Conservation (phyloP, 2,797 vertebrate genomes). For the Ficedula albicollis region DNA sequence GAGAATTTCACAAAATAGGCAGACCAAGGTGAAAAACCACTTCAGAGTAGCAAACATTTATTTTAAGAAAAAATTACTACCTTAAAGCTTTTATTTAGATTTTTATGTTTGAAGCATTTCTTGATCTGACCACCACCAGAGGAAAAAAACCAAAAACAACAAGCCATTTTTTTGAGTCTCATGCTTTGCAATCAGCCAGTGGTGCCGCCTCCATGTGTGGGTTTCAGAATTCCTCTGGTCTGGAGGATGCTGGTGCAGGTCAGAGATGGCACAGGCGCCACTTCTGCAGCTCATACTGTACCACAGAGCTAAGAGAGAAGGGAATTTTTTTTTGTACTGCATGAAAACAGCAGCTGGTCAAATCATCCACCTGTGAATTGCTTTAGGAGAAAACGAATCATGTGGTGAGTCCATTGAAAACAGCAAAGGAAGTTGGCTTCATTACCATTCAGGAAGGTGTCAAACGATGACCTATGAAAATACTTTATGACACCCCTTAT, state of each 20-base stretch:
- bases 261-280: background rate
- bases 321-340: background rate
- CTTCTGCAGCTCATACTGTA: background rate
- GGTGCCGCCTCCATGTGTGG: accelerated
- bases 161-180: background rate
- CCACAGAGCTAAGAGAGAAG: background rate
- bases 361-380: background rate
- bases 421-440: background rate
- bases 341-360: background rate
- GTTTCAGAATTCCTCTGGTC: background rate
- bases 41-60: background rate
- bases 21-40: background rate
- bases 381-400: constrained; percentile 1
- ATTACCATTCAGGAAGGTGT: background rate
- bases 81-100: background rate
- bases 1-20: background rate
- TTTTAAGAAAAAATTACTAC: background rate
- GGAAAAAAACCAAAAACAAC: too few relatives aligned
- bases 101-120: background rate
- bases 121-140: background rate
- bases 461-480: background rate
- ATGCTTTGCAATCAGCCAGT: background rate
- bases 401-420: background rate
- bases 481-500: background rate
- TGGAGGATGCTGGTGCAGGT: background rate